These are phyloP conservation scores for Neolamprologus sp. DNA, from an alignment of 2,113 vertebrate genomes.

Conservation along the genomic window DNA sequence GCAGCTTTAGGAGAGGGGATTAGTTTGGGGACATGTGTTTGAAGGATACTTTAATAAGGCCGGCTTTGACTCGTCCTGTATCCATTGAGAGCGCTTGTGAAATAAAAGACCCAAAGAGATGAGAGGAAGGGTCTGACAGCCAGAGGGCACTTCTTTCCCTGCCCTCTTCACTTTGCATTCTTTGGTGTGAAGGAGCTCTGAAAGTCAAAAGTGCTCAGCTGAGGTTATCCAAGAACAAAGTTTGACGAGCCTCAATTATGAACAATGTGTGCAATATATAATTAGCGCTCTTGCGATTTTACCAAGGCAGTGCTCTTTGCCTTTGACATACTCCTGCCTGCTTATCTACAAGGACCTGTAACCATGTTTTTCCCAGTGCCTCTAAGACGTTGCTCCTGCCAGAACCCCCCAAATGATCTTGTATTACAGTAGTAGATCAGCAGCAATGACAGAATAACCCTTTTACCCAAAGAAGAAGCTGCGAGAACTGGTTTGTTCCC, in stretches of 20 bases:
- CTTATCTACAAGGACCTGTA: slow-evolving; percentile 32
- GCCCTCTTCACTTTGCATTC: slow-evolving; percentile 20
- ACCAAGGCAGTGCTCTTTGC: not conserved
- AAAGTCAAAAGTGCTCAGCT: not conserved
- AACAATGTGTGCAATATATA: slow-evolving; percentile 32
- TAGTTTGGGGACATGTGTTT: slow-evolving; percentile 42
- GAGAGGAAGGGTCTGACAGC: slow-evolving; percentile 10
- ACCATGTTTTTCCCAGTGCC: slow-evolving; percentile 38
- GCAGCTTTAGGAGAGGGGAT: slow-evolving; percentile 38
- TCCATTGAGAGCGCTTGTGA: slow-evolving; percentile 9
- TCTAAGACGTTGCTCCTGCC: slow-evolving; percentile 20
- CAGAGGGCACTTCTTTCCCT: not conserved
- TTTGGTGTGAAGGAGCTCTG: not conserved
- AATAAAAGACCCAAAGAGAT: slow-evolving; percentile 32
- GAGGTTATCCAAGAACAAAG: not conserved
- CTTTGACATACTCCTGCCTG: slow-evolving; percentile 22
- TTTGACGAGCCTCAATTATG: not conserved
- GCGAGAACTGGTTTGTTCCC: not conserved
- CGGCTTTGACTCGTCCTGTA: slow-evolving; percentile 10
- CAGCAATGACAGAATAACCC: slow-evolving; percentile 15
- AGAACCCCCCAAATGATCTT: not conserved
- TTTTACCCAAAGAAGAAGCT: slow-evolving; percentile 41
- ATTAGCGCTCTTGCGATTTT: not conserved
- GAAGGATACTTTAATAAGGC: slow-evolving; percentile 40
- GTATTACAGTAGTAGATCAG: slow-evolving; percentile 9